Base-by-base conservation (phyloP, 2,113 vertebrate genomes). In the Burhinus oedicnemus region DNA sequence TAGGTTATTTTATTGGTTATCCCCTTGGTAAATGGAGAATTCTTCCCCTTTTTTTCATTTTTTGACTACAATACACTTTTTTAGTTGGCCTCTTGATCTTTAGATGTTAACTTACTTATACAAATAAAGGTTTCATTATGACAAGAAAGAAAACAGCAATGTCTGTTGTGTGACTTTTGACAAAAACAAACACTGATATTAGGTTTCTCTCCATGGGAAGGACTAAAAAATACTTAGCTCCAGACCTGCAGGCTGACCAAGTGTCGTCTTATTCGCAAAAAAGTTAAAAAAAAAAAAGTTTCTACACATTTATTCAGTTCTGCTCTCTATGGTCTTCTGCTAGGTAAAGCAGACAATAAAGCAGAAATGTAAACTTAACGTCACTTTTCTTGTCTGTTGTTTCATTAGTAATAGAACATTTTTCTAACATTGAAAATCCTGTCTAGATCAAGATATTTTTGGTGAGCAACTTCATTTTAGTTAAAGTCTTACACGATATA, bases 401-500 rank as follows among this genome's bases (percentile, higher is more conserved):
- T 98, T 97, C 77, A 76, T 96, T 96, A 90, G 87, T 89, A 78
- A 81, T 78, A 68, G 75, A 89, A 89, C 47, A 68, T 83, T 79
- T 97, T 97, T 92, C 76, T 92, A 70, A 84, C 81, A 71, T 27
- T 91, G 90, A 76, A 95, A 95, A 97, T 84, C 90, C 85, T 96
- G 2, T 26, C 9, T 61, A 88, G 85, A 94, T 93, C 66, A 95
- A 97, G 95, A 89, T 84, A 77, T 77, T 96, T 97, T 87, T 94
- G 77, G 90, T 95, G 66, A 90, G 81, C 85, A 94, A 26, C 65
- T 97, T 96, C 91, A 83, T 82, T 97, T 97, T 71, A 58, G 69
- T 83, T 97, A 96, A 97, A 89, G 55, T 87, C 74, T 95, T 92
- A 74, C 61, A 83, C 2, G 10, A 60, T 95, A 52, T 95, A 96